Base-by-base conservation (phyloP, 2,113 vertebrate species). In the Serilophus lunatus region DNA sequence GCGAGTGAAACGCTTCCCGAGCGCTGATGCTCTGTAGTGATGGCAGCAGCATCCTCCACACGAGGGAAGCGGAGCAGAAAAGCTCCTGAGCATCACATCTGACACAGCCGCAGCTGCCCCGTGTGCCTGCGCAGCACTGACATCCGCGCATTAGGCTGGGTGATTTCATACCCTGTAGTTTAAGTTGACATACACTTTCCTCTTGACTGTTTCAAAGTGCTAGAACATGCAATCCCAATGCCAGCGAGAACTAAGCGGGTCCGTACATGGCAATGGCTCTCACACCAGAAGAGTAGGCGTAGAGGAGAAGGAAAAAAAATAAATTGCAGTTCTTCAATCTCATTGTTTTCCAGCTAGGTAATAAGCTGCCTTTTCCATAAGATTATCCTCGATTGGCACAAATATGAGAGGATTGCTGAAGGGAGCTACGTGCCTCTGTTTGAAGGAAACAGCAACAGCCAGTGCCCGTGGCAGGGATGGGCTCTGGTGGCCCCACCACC, bases 31-130 rank as follows among this genome's bases (percentile, higher is more conserved):
- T 93, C 66, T 4, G 4, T 8, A 13, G 53, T 10, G 9, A 44
- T 25, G 33, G 83, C 72, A 75, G 60, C 71, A 15, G 63, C 76
- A 47, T 68, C 72, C 82, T 86, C 70, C 2, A 2, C 64, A 2
- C 22, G 5, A 38, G 83, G 25, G 86, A 93, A 93, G 78, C 25
- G 3, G 90, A 95, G 36, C 86, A 95, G 94, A 91, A 95, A 91
- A 81, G 84, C 82, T 96, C 68, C 92, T 3, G 18, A 92, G 83
- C 93, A 70, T 60, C 82, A n/a, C 17, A 1, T 44, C 54, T 76
- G 93, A 49, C 66, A 64, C 72, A 35, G 88, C 56, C 31, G 0
- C 49, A 77, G 90, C 81, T 85, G 71, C 23, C 35, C 2, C 17
- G 0, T 1, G 36, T 29, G 89, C 79, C 64, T 90, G 31, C 0